Conservation (phyloP, 2,113 vertebrate species). For the Picathartes gymnocephalus region DNA sequence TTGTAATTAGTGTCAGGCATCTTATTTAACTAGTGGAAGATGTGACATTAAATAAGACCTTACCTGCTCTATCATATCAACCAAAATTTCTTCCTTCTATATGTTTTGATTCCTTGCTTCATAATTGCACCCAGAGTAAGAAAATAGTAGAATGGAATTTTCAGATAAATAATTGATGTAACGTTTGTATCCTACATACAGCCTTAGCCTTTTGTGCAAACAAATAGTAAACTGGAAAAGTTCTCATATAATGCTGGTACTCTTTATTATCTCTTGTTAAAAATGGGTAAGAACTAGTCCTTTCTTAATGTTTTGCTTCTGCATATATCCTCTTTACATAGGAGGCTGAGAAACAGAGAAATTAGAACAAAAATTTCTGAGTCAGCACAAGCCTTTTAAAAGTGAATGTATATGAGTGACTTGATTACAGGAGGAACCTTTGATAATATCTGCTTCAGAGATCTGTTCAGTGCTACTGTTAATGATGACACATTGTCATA, state of each 20-base stretch:
- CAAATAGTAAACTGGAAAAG: background rate
- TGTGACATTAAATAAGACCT: background rate
- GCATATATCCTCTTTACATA: background rate
- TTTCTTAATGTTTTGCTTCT: background rate
- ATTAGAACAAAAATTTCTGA: background rate
- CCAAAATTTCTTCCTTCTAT: background rate
- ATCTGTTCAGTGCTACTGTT: background rate
- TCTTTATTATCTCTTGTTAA: background rate
- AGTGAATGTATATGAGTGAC: background rate
- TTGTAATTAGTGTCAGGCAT: background rate
- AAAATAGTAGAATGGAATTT: background rate
- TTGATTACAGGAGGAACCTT: background rate
- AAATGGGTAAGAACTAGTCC: background rate
- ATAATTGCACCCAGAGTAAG: background rate
- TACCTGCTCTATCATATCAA: background rate
- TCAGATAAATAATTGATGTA: background rate
- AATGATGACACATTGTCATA: background rate
- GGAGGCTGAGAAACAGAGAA: background rate
- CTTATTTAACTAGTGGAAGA: background rate
- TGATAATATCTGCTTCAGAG: background rate
- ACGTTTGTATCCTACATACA: background rate
- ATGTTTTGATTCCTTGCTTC: background rate
- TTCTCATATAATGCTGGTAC: background rate
- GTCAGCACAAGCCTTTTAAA: background rate
- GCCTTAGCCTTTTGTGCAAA: background rate